phyloP scores from a whole-genome alignment of 2,113 vertebrate genomes.

The Ibidorhyncha struthersii region DNA sequence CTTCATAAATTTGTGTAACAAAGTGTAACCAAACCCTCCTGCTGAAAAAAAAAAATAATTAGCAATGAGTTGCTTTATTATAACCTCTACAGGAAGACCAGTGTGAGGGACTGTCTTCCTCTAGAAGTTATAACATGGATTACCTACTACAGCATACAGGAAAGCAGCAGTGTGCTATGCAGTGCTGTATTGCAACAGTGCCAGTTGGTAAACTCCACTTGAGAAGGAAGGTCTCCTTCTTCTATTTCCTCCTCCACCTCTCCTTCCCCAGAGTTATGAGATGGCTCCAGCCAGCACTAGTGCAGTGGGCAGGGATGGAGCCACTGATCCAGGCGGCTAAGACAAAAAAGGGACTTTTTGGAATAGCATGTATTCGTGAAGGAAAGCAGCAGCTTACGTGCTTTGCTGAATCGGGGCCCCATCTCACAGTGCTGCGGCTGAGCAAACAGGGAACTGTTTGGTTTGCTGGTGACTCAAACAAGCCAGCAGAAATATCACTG shows the following conservation, averaged over 20 bases:
- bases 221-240: neutral
- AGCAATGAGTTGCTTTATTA: neutral
- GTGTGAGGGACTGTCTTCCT: neutral
- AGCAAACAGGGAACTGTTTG: constrained; percentile 50
- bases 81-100: neutral
- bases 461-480: constrained; percentile 32
- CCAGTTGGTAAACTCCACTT: neutral
- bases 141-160: neutral
- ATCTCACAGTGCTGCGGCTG: neutral
- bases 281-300: neutral
- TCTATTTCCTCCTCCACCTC: neutral
- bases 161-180: neutral
- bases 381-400: neutral
- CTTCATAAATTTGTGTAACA: neutral
- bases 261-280: neutral
- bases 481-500: constrained; percentile 12
- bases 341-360: neutral
- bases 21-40: neutral
- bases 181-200: neutral
- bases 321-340: neutral
- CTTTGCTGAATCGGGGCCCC: neutral
- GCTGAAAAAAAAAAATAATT: neutral
- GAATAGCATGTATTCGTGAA: neutral
- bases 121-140: neutral
- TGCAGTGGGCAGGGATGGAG: neutral